Conservation (phyloP, 2,113 vertebrate species). For the Calyptommatus sinebrachiatus region DNA sequence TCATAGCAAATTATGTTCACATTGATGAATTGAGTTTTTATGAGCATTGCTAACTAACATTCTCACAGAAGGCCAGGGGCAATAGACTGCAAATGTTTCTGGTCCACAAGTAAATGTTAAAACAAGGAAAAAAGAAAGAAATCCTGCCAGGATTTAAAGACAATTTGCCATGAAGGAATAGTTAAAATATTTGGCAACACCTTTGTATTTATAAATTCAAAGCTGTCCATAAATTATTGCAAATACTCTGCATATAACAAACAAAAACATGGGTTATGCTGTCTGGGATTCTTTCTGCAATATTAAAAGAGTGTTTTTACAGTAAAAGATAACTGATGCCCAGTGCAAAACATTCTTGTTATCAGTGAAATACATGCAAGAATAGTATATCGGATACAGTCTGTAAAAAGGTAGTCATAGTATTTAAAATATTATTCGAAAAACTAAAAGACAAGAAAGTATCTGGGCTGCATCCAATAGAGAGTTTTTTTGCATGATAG, state of each 20-base stretch:
- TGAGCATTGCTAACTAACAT: constrained; percentile 95
- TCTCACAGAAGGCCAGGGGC: constrained; percentile 89
- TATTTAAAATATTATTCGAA: neutral
- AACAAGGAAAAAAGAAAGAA: constrained; percentile 66
- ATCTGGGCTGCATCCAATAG: neutral
- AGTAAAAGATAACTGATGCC: constrained; percentile 60
- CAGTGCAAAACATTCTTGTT: constrained; percentile 41
- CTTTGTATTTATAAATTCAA: constrained; percentile 75
- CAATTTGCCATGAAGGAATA: constrained; percentile 73
- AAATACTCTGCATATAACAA: constrained; percentile 70
- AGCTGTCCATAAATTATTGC: constrained; percentile 73
- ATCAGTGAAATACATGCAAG: constrained; percentile 31
- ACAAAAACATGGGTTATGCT: constrained; percentile 63
- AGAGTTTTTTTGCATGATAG: no score
- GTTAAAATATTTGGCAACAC: constrained; percentile 77
- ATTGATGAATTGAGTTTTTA: constrained; percentile 99
- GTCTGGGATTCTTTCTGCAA: constrained; percentile 43
- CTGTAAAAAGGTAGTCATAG: neutral
- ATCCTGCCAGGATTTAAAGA: constrained; percentile 76
- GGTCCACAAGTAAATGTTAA: constrained; percentile 88
- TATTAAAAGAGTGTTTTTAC: constrained; percentile 35
- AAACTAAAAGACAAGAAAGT: neutral
- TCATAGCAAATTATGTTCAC: constrained; percentile 99
- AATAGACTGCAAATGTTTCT: constrained; percentile 86
- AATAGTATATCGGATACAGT: constrained; percentile 49